Evolutionary conservation across 2,888 invertebrate genomes (phyloP).

Genomic region (Biston stratarius): DNA sequence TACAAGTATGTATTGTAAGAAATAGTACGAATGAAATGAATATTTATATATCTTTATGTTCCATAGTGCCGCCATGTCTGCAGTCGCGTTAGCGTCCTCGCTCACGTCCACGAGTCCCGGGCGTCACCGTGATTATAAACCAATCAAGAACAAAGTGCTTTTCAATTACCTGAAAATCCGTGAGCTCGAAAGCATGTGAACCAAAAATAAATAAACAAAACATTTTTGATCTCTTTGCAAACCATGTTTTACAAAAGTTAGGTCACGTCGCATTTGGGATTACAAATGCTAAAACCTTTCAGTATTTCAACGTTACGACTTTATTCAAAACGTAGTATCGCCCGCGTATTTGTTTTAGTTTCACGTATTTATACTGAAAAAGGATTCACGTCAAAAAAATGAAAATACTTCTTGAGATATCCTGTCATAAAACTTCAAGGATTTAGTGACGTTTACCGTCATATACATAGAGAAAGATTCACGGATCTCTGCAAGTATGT

Average conservation of each 20-base stretch:
- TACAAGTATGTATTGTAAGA: too few relatives aligned
- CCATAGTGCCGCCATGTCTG: too few relatives aligned
- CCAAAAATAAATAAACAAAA: slow-evolving; percentile 48
- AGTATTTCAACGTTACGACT: slow-evolving; percentile 9
- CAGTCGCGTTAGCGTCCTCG: neutral
- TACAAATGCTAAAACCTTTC: slow-evolving; percentile 21
- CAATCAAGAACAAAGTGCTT: neutral
- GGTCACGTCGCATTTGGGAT: slow-evolving; percentile 39
- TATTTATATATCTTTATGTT: too few relatives aligned
- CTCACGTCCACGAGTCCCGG: too few relatives aligned
- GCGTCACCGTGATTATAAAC: neutral
- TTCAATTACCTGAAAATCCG: slow-evolving; percentile 49
- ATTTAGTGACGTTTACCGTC: too few relatives aligned
- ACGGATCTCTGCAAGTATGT: too few relatives aligned
- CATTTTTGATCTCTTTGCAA: slow-evolving; percentile 43
- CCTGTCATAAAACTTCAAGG: too few relatives aligned
- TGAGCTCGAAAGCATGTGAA: slow-evolving; percentile 46
- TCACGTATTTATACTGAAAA: neutral
- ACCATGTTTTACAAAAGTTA: slow-evolving; percentile 47
- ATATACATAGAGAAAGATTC: too few relatives aligned
- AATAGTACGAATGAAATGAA: too few relatives aligned
- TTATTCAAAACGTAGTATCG: neutral
- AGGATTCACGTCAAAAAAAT: neutral
- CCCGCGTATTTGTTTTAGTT: neutral
- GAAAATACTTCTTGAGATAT: too few relatives aligned